Base-by-base conservation (phyloP, 2,888 invertebrate species). In the Meganola albula region DNA sequence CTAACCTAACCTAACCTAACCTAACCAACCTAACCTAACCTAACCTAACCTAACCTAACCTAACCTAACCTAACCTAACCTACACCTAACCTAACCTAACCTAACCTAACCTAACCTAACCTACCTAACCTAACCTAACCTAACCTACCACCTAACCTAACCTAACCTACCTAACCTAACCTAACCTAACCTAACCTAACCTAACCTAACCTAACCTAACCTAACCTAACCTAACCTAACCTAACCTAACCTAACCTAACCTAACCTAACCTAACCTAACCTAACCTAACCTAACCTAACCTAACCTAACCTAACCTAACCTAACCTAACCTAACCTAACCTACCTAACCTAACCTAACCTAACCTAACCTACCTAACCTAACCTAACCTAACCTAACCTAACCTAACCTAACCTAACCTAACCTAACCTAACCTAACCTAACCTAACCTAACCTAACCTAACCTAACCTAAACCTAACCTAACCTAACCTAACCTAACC, bases 1-100 rank as follows among this genome's bases (percentile, higher is more conserved):
- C 35, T 37, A 35, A 37, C 34, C 33, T 34, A 36, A 36, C 38
- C 34, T 38, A 38, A 34, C 37, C 34, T 37, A 31, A 34, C 34
- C 35, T 37, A 34, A 36, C n/a, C n/a, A n/a, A n/a, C n/a, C n/a
- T n/a, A n/a, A n/a, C n/a, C n/a, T n/a, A n/a, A n/a, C n/a, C n/a
- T 35, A 35, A 36, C 35, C 40, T 40, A 44, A 28, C 28, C 40
- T 37, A 40, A 40, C 44, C 37, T 40, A 44, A 40, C 43, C 39
- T 37, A 37, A 39, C 36, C 39, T 38, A 39, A 38, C 38, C 42
- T 44, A 40, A n/a, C n/a, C n/a, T n/a, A n/a, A n/a, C n/a, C n/a
- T n/a, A n/a, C n/a, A n/a, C n/a, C n/a, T n/a, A n/a, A n/a, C n/a
- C n/a, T n/a, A n/a, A n/a, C n/a, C n/a, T n/a, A n/a, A n/a, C n/a